Conservation (phyloP, 2,113 vertebrate genomes). For the Pteropus alecto region DNA sequence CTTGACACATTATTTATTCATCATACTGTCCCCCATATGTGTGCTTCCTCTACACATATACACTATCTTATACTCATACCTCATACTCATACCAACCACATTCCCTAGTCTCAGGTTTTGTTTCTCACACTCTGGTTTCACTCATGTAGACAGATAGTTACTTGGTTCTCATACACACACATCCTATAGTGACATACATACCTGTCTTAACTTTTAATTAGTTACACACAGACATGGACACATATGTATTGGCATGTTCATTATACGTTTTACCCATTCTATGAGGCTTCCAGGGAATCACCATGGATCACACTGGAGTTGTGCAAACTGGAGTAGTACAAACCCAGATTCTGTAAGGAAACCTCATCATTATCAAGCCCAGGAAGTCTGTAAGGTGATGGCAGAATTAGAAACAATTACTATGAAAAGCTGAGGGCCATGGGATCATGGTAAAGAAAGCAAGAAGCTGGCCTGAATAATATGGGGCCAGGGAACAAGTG, state of each 20-base stretch:
- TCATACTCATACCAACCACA: background rate
- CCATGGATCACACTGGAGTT: background rate
- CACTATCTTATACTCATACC: background rate
- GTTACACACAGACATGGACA: background rate
- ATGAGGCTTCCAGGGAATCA: background rate
- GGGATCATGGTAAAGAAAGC: background rate
- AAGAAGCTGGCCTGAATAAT: background rate
- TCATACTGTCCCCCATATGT: background rate
- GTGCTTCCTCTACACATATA: background rate
- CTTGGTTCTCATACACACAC: background rate
- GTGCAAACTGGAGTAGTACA: background rate
- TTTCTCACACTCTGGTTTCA: background rate
- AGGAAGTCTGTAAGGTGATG: background rate
- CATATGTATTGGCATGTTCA: background rate
- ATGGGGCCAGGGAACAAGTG: background rate
- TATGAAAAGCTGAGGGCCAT: background rate
- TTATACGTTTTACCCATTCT: background rate
- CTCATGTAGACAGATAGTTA: background rate
- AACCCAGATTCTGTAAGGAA: background rate
- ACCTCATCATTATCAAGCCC: background rate
- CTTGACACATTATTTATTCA: background rate
- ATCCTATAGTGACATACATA: background rate
- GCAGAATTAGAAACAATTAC: background rate
- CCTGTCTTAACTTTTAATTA: background rate
- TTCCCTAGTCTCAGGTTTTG: background rate